Evolutionary conservation across 2,797 vertebrate species (phyloP).

Genomic region (Macroramphosus scolopax): DNA sequence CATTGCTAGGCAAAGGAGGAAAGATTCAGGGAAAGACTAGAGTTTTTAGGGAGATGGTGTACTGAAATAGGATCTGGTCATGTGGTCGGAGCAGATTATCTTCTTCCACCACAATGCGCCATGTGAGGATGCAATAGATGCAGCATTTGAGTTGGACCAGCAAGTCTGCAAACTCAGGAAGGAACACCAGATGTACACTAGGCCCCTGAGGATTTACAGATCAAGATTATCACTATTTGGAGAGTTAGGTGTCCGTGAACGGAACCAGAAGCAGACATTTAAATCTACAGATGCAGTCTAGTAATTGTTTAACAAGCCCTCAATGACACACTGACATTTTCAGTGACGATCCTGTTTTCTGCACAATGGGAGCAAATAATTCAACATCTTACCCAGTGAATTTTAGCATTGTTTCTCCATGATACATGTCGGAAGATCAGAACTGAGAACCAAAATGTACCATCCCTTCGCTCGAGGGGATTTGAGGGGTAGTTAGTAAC

Average conservation of each 20-base stretch:
- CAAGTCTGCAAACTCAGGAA: too few species aligned
- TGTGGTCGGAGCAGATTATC: conserved; percentile 11
- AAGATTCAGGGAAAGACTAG: conserved; percentile 8
- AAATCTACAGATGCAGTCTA: conserved; percentile 14
- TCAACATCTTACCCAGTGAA: conserved; percentile 4
- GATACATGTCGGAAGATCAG: background rate
- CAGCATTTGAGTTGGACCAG: too few species aligned
- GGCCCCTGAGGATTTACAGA: too few species aligned
- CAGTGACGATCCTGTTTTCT: conserved; percentile 11
- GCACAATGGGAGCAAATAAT: conserved; percentile 1
- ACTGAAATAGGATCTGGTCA: conserved; percentile 5
- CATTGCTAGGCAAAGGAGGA: too few species aligned
- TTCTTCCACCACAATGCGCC: background rate
- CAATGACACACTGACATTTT: too few species aligned
- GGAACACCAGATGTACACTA: too few species aligned
- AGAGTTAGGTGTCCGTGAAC: conserved; percentile 11
- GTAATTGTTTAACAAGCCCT: conserved; percentile 9
- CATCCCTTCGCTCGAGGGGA: too few species aligned
- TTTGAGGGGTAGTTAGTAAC: too few species aligned
- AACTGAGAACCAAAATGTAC: too few species aligned
- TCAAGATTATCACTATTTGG: conserved; percentile 25
- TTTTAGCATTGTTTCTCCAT: conserved; percentile 10
- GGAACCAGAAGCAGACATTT: conserved; percentile 24
- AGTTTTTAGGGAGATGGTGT: background rate
- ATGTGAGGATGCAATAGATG: conserved; percentile 13